phyloP scores from a whole-genome alignment of 1,140 invertebrate species.

The Drosophila teissieri region DNA sequence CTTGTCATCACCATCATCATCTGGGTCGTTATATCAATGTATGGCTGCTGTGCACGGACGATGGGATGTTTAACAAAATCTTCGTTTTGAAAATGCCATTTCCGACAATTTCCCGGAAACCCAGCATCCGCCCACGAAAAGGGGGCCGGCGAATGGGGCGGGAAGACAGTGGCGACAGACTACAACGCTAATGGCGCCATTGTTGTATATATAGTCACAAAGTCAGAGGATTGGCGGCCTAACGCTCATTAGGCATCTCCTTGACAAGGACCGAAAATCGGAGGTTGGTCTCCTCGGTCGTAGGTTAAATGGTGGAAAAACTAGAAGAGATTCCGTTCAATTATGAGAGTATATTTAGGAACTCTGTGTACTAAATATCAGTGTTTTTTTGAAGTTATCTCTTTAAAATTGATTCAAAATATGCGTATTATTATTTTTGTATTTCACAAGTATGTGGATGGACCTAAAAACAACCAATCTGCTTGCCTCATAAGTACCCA shows the following conservation, averaged over 20 bases:
- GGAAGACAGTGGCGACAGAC: constrained; percentile 39
- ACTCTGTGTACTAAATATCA: no score
- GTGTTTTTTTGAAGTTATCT: no score
- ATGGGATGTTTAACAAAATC: constrained; percentile 40
- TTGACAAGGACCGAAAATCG: constrained; percentile 12
- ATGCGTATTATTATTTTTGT: neutral
- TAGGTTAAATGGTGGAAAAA: neutral
- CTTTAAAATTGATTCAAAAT: neutral
- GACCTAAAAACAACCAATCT: no score
- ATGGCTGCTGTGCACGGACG: constrained; percentile 14
- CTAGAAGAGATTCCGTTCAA: neutral
- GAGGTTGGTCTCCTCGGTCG: constrained; percentile 2
- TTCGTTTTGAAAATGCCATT: constrained; percentile 72
- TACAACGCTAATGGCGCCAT: constrained; percentile 65
- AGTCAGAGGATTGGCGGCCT: constrained; percentile 54
- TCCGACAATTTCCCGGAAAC: constrained; percentile 74
- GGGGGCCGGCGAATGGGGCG: neutral
- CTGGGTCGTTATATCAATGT: constrained; percentile 48
- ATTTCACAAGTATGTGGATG: no score
- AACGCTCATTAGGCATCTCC: constrained; percentile 45
- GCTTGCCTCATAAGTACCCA: no score
- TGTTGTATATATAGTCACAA: constrained; percentile 47
- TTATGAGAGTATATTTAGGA: no score
- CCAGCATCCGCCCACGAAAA: constrained; percentile 48
- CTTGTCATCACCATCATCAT: constrained; percentile 42